Evolutionary conservation across 2,888 invertebrate genomes (phyloP).

Genomic region (Erebia epiphron): DNA sequence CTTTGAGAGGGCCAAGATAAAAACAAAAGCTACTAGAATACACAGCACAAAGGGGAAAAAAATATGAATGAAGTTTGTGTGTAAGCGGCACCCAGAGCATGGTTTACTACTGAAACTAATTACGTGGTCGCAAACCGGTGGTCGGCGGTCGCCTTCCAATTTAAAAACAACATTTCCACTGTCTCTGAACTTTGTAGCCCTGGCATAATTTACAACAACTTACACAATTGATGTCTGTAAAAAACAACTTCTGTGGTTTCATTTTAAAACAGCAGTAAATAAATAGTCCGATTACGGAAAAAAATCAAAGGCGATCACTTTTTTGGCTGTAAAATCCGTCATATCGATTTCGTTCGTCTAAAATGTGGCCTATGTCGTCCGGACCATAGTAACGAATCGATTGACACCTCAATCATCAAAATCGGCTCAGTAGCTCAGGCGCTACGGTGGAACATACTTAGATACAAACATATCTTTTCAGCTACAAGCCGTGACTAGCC

Average conservation of each 20-base stretch:
- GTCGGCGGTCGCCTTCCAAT: conserved; percentile 47
- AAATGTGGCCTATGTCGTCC: no score
- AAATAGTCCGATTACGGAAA: no score
- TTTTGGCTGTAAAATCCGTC: no score
- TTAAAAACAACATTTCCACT: conserved; percentile 45
- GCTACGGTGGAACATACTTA: no score
- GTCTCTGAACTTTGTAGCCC: conserved; percentile 34
- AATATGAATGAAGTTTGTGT: conserved; percentile 1
- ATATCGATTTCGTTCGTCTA: no score
- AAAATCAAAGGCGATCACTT: no score
- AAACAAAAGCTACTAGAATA: background rate
- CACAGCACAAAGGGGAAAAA: background rate
- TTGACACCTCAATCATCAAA: no score
- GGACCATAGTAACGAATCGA: no score
- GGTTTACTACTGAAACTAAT: conserved; percentile 45
- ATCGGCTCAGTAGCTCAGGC: no score
- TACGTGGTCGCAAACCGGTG: conserved; percentile 41
- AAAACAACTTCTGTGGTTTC: background rate
- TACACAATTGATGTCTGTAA: background rate
- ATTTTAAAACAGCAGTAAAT: no score
- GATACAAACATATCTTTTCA: no score
- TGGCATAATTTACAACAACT: conserved; percentile 16
- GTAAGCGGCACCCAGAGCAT: conserved; percentile 16
- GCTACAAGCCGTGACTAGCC: no score
- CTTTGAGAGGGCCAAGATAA: background rate